These are phyloP conservation scores for Sinocyclocheilus anshuiensis DNA, from an alignment of 2,113 vertebrate genomes.

Conservation along the genomic window DNA sequence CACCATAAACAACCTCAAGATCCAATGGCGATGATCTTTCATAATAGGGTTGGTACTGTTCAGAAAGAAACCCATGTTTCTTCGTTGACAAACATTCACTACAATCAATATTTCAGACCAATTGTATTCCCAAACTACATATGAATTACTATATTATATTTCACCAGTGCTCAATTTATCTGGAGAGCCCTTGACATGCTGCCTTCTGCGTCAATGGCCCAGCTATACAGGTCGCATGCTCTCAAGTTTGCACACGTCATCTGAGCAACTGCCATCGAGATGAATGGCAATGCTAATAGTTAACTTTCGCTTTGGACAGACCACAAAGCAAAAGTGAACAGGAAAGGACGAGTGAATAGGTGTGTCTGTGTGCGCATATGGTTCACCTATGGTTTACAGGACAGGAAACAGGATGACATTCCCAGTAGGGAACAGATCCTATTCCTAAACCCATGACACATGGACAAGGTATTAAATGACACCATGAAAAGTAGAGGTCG, in stretches of 20 bases:
- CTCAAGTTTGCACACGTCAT: background rate
- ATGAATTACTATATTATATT: background rate
- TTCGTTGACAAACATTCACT: background rate
- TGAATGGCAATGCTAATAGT: background rate
- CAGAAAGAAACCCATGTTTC: background rate
- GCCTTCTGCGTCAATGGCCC: background rate
- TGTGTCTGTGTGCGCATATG: background rate
- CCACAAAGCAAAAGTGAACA: background rate
- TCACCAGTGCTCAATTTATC: background rate
- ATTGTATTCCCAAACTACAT: background rate
- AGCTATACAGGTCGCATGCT: background rate
- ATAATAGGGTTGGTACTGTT: background rate
- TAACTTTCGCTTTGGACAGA: background rate
- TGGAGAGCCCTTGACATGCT: background rate
- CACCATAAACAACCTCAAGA: background rate
- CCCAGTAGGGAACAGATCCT: background rate
- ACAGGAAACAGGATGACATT: background rate
- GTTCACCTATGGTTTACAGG: constrained; percentile 4
- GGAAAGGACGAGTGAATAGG: background rate
- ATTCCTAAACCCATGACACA: background rate
- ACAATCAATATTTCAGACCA: background rate
- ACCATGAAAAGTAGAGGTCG: background rate
- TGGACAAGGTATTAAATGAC: background rate
- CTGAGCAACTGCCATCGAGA: background rate
- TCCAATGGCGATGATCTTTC: background rate